These are phyloP conservation scores for Typhlomys cinereus DNA, from an alignment of 2,113 vertebrate species.

Conservation along the genomic window DNA sequence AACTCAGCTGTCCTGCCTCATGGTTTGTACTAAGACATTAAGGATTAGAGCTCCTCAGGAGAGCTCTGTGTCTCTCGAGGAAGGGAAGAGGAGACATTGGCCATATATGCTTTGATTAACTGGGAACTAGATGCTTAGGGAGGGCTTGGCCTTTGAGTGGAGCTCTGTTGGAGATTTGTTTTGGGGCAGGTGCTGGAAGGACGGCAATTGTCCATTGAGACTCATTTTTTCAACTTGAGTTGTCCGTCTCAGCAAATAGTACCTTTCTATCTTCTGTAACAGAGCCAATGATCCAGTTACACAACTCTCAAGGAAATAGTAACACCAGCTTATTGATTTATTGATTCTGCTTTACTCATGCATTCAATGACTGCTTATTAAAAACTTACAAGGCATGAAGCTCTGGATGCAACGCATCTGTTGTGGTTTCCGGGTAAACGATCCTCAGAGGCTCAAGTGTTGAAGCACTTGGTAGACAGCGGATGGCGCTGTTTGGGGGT, in stretches of 20 bases:
- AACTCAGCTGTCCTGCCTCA: not conserved
- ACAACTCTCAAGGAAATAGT: not conserved
- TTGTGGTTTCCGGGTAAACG: no score
- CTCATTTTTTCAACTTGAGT: not conserved
- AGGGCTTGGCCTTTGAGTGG: not conserved
- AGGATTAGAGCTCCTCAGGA: not conserved
- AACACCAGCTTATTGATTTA: not conserved
- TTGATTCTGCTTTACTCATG: constrained; percentile 32
- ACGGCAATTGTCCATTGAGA: not conserved
- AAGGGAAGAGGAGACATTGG: not conserved
- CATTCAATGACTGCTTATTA: constrained; percentile 30
- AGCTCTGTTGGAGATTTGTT: not conserved
- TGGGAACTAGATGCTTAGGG: not conserved
- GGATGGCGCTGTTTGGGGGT: no score
- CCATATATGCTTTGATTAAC: not conserved
- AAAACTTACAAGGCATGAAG: not conserved
- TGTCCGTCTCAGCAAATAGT: not conserved
- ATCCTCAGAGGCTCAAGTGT: no score
- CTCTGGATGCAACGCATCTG: not conserved
- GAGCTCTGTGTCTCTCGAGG: not conserved
- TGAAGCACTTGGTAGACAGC: no score
- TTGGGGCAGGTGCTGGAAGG: not conserved
- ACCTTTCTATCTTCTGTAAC: not conserved
- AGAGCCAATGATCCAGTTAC: not conserved
- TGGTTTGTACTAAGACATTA: not conserved